Percentiles rank a stretch among this genome's conserved stretches.
Evolutionary conservation across 2,113 vertebrate genomes (phyloP).

Genomic region (Lophius piscatorius): DNA sequence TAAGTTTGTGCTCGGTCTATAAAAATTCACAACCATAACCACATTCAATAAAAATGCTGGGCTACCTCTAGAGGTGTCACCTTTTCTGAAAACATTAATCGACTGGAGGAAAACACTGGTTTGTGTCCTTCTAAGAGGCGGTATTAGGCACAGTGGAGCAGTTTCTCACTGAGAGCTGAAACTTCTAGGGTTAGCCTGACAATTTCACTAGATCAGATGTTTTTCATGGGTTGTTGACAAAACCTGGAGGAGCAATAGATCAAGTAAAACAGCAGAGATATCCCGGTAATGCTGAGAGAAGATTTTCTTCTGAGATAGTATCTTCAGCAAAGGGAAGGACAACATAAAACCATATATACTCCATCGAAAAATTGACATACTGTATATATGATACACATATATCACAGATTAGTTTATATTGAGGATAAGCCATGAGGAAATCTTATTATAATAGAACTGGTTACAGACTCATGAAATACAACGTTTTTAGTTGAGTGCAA

Average conservation of each 20-base stretch:
- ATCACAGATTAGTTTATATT: not conserved
- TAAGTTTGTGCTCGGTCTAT: not conserved
- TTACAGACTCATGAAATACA: too few relatives aligned
- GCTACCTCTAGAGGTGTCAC: constrained; percentile 1
- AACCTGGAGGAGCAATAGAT: constrained; percentile 38
- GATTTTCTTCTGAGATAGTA: not conserved
- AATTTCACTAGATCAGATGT: constrained; percentile 14
- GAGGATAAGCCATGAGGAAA: too few relatives aligned
- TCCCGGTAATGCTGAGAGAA: constrained; percentile 8
- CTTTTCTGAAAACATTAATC: constrained; percentile 12
- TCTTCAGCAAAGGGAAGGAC: not conserved
- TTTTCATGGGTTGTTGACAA: constrained; percentile 22
- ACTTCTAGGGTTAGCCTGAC: constrained; percentile 30
- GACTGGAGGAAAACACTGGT: constrained; percentile 9
- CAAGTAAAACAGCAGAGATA: constrained; percentile 18
- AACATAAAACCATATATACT: not conserved
- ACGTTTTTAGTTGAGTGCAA: too few relatives aligned
- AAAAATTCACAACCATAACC: not conserved
- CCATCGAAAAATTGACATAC: not conserved
- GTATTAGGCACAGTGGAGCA: constrained; percentile 41
- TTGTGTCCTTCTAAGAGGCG: constrained; percentile 38
- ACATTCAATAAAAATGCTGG: not conserved
- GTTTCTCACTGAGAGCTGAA: constrained; percentile 16
- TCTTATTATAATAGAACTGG: too few relatives aligned
- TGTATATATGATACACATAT: constrained; percentile 1